phyloP scores from a whole-genome alignment of 2,113 vertebrate species.

The Corythoichthys haematopterus region DNA sequence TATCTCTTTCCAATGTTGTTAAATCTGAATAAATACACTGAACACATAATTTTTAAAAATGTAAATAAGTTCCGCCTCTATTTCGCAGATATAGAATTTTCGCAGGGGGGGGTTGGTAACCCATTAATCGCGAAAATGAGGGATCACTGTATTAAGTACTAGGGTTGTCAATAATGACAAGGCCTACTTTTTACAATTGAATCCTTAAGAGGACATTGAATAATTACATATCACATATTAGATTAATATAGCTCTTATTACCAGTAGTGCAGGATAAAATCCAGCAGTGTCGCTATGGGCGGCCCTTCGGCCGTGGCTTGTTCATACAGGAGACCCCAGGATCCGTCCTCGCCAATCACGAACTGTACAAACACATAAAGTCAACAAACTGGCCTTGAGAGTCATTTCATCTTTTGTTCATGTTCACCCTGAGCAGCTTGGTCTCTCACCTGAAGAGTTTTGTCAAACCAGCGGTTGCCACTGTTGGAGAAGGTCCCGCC shows the following conservation, averaged over 20 bases:
- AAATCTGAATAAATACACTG: too few relatives aligned
- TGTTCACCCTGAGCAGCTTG: fast-evolving
- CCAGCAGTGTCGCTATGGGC: constrained; percentile 73
- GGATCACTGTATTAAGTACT: too few relatives aligned
- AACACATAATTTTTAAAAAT: too few relatives aligned
- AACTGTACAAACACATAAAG: constrained; percentile 60
- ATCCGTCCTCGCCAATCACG: constrained; percentile 81
- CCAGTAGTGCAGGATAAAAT: constrained; percentile 78
- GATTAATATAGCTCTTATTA: constrained; percentile 10
- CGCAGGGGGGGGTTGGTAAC: too few relatives aligned
- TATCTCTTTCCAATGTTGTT: too few relatives aligned
- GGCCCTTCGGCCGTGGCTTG: constrained; percentile 78
- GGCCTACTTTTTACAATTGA: too few relatives aligned
- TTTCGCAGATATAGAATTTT: too few relatives aligned
- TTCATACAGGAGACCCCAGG: constrained; percentile 80
- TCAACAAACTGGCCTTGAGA: neutral
- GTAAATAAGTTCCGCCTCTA: too few relatives aligned
- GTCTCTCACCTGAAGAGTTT: constrained; percentile 77
- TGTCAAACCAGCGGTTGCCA: constrained; percentile 85
- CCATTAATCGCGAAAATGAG: too few relatives aligned
- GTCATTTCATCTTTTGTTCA: neutral
- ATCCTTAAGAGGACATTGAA: too few relatives aligned
- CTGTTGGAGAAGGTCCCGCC: constrained; percentile 83
- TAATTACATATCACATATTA: neutral
- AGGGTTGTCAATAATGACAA: too few relatives aligned